Conservation (phyloP, 2,888 invertebrate genomes). For the Drosophila demipolita region DNA sequence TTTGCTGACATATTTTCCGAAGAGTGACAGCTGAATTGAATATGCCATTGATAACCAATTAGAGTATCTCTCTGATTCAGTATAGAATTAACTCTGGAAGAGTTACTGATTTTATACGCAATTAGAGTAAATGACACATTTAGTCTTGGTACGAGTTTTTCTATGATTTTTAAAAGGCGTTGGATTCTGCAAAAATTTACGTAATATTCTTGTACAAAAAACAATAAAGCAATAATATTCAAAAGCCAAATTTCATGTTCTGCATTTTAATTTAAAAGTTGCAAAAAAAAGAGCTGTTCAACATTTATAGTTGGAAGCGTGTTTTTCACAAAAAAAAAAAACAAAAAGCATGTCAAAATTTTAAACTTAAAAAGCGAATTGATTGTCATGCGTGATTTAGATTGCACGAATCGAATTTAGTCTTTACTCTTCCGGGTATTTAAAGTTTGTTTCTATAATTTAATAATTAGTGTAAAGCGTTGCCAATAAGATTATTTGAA, state of each 20-base stretch:
- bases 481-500: not conserved
- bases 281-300: not conserved
- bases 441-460: not conserved
- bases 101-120: not conserved
- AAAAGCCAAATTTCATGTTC: not conserved
- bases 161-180: not conserved
- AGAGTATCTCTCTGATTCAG: not conserved
- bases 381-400: no score
- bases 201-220: not conserved
- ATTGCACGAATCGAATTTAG: not conserved
- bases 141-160: no score
- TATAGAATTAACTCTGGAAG: not conserved
- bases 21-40: not conserved
- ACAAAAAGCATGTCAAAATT: not conserved
- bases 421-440: not conserved
- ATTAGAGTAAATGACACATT: not conserved
- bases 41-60: not conserved
- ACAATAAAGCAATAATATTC: no score
- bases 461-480: not conserved
- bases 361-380: not conserved
- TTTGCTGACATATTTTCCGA: not conserved
- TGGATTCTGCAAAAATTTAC: no score
- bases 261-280: not conserved
- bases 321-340: no score
- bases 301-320: not conserved